Conservation (phyloP, 2,888 invertebrate genomes). For the Glyphotaelius pellucidus region DNA sequence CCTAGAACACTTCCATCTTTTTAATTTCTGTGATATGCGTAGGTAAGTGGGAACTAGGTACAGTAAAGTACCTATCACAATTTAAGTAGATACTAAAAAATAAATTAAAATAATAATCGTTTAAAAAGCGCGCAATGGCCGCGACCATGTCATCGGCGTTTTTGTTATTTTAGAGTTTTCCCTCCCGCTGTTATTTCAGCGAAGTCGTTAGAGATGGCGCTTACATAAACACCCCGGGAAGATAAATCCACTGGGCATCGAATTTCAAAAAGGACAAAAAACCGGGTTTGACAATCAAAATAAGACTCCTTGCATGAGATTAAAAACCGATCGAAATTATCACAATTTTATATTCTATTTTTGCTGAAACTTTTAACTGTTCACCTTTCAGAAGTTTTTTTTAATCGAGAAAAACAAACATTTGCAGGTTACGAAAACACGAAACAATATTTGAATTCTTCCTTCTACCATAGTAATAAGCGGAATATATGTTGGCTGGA, state of each 20-base stretch:
- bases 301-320: neutral
- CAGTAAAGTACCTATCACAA: neutral
- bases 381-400: no score
- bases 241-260: conserved; percentile 40
- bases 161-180: conserved; percentile 64
- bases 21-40: neutral
- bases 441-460: no score
- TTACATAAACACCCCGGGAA: conserved; percentile 56
- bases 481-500: no score
- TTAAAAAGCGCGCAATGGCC: neutral
- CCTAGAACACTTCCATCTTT: neutral
- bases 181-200: conserved; percentile 62
- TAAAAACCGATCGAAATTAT: neutral
- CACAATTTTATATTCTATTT: no score
- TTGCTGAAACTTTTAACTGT: no score
- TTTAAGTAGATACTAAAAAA: neutral
- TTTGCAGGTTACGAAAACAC: no score
- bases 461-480: no score
- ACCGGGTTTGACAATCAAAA: neutral
- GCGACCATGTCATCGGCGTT: conserved; percentile 59
- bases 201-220: conserved; percentile 62
- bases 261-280: conserved; percentile 14
- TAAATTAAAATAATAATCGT: neutral
- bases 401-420: no score
- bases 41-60: neutral